phyloP scores from a whole-genome alignment of 2,113 vertebrate genomes.

The Urocitellus parryii region DNA sequence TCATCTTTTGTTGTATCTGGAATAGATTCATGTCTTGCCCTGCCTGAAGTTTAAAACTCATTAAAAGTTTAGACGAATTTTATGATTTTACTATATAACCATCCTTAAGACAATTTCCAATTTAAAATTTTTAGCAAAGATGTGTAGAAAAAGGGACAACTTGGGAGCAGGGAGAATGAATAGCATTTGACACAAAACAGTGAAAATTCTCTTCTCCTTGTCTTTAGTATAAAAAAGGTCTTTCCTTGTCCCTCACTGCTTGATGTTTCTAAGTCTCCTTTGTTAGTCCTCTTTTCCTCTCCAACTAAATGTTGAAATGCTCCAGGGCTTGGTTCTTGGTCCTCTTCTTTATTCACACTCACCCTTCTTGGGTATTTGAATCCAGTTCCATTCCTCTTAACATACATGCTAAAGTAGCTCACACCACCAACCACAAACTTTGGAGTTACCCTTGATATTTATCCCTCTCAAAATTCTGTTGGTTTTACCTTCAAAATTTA shows the following conservation, averaged over 20 bases:
- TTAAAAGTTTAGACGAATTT: background rate
- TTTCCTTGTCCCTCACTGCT: background rate
- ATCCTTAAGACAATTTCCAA: conserved; percentile 15
- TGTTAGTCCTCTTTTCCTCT: background rate
- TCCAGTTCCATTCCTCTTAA: background rate
- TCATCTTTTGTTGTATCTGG: background rate
- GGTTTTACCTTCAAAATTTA: conserved; percentile 24
- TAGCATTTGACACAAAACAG: background rate
- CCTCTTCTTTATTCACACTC: background rate
- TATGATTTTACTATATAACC: conserved; percentile 10
- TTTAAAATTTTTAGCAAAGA: conserved; percentile 18
- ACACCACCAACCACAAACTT: background rate
- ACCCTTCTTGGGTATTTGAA: background rate
- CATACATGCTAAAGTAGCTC: background rate
- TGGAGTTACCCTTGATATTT: background rate
- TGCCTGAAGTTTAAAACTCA: background rate
- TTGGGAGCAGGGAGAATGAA: background rate
- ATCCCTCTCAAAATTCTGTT: background rate
- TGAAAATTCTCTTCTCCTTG: background rate
- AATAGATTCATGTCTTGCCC: background rate
- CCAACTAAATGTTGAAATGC: background rate
- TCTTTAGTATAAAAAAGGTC: background rate
- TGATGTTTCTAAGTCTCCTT: background rate
- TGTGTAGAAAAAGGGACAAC: background rate
- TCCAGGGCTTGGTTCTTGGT: background rate